These are phyloP conservation scores for Pelusios castaneus DNA, from an alignment of 2,113 vertebrate species.

Conservation along the genomic window DNA sequence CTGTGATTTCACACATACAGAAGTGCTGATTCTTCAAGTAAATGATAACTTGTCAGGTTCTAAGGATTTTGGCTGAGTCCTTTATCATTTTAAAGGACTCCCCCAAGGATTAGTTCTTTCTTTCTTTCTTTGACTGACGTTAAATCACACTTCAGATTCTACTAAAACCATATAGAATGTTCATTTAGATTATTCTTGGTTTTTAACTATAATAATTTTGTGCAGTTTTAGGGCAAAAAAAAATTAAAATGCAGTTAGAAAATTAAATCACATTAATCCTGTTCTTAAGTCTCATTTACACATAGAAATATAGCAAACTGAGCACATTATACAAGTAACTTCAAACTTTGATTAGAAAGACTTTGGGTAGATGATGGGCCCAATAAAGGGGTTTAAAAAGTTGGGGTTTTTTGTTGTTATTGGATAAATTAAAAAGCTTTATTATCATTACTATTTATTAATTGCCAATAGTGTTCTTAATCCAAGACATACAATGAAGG, in stretches of 20 bases:
- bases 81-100: not conserved
- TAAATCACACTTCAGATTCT: constrained; percentile 6
- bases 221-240: not conserved
- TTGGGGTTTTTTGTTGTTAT: not conserved
- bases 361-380: not conserved
- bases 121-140: constrained; percentile 6
- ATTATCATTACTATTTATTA: not conserved
- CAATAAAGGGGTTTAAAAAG: not conserved
- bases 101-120: not conserved
- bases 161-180: not conserved
- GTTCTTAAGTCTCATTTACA: constrained; percentile 14
- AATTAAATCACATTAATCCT: constrained; percentile 36
- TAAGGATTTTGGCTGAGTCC: not conserved
- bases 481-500: not conserved
- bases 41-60: not conserved
- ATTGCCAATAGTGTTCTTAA: not conserved
- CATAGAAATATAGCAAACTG: not conserved
- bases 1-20: not conserved
- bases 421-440: not conserved
- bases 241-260: not conserved
- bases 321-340: not conserved
- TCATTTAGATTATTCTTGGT: not conserved
- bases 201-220: not conserved
- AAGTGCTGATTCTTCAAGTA: not conserved
- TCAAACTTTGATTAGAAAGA: not conserved